Percentiles rank a stretch among this genome's conserved stretches.
These are phyloP conservation scores for Homalodisca vitripennis DNA, from an alignment of 1,140 invertebrate species.

Conservation along the genomic window DNA sequence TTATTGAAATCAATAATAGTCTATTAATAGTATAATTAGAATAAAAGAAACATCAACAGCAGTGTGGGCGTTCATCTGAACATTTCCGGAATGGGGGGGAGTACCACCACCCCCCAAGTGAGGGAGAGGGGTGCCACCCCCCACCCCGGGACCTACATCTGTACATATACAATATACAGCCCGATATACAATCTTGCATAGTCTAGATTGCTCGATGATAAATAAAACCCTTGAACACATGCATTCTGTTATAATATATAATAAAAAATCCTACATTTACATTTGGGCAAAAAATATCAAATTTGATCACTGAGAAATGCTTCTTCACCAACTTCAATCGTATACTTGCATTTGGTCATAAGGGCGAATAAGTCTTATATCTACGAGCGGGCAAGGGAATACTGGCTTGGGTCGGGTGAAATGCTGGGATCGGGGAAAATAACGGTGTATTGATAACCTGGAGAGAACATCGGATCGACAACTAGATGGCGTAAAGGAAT, in stretches of 20 bases:
- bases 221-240: slow-evolving; percentile 31
- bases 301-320: slow-evolving; percentile 33
- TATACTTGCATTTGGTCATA: slow-evolving; percentile 43
- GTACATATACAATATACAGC: slow-evolving; percentile 19
- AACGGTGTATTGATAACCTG: too few relatives aligned
- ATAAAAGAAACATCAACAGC: slow-evolving; percentile 43
- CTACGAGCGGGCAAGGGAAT: slow-evolving; percentile 17
- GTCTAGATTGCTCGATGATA: not conserved
- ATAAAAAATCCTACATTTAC: slow-evolving; percentile 31
- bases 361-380: slow-evolving; percentile 36
- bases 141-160: not conserved
- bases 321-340: slow-evolving; percentile 32
- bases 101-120: not conserved
- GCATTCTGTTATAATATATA: slow-evolving; percentile 29
- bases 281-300: slow-evolving; percentile 35
- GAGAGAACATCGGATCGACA: too few relatives aligned
- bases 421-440: too few relatives aligned
- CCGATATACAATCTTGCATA: slow-evolving; percentile 8
- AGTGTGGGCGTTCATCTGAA: slow-evolving; percentile 23
- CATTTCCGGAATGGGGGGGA: not conserved
- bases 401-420: too few relatives aligned
- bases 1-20: slow-evolving; percentile 42
- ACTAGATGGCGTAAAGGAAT: too few relatives aligned
- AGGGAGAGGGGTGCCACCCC: not conserved
- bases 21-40: slow-evolving; percentile 43